Conservation (phyloP, 92 coral and sea anemone genomes). For the Paramuricea clavata region DNA sequence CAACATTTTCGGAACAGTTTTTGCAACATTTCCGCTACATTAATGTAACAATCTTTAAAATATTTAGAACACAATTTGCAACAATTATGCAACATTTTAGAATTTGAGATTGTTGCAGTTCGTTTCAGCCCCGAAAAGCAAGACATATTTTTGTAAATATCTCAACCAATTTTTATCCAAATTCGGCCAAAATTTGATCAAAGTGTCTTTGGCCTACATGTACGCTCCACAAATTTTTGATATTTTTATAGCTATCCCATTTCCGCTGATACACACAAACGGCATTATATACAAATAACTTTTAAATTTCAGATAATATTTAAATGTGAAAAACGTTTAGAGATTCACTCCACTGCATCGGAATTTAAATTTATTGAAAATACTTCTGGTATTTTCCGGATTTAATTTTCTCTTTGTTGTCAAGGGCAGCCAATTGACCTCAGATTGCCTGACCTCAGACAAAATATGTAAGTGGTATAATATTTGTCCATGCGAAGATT, state of each 20-base stretch:
- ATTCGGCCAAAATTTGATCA: too few species aligned
- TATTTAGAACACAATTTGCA: not conserved
- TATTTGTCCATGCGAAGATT: not conserved
- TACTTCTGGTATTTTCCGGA: conserved; percentile 25
- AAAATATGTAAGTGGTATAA: not conserved
- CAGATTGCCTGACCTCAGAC: conserved; percentile 20
- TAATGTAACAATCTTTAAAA: not conserved
- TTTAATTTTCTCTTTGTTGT: conserved; percentile 6
- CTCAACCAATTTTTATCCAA: too few species aligned
- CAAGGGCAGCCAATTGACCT: conserved; percentile 5
- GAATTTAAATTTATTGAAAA: not conserved
- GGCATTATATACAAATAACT: too few species aligned
- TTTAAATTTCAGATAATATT: too few species aligned
- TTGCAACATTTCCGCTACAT: not conserved
- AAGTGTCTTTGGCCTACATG: too few species aligned
- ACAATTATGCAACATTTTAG: not conserved
- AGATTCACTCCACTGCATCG: not conserved
- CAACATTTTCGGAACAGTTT: not conserved
- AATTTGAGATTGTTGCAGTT: too few species aligned
- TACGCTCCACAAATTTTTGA: too few species aligned
- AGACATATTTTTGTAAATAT: too few species aligned
- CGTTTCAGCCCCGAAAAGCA: too few species aligned
- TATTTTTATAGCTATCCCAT: too few species aligned
- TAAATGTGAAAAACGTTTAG: not conserved
- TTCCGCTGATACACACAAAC: too few species aligned